Evolutionary conservation across 2,797 vertebrate species (phyloP), one percentile per base, ranked within the genome.

Genomic region (Hoplostethus atlanticus): DNA sequence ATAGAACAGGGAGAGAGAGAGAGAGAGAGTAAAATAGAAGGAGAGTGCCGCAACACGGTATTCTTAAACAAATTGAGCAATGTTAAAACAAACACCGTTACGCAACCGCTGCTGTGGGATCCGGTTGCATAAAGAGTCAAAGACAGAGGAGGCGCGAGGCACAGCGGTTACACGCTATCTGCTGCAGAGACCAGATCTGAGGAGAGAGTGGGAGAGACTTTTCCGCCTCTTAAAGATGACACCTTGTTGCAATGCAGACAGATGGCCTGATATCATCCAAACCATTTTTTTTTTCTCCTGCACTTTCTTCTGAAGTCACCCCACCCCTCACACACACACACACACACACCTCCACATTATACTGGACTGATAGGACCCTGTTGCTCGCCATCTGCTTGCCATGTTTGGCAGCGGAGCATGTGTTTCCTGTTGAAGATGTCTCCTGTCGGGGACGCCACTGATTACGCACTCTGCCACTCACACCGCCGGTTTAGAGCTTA

Each of bases 381-480:
- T 84, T 74, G 87, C 77, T 87, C 72, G 84, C 91, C 92, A 93
- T 93, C 92, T 94, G 93, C 72, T 90, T 68, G 64, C 82, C 80
- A 62, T 73, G 73, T 85, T 88, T 84, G 84, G 86, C 84, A 78
- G 51, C 16, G 13, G 67, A 71, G 60, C 70, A 67, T 68, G 50
- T 15, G 71, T 82, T 85, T 83, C 87, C 87, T 84, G 76, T 73
- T 67, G 52, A 59, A 79, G 64, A 78, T 71, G 34, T 75, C 76
- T 79, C 76, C 84, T 71, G 73, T 79, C 68, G 77, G 25, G 68
- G 66, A 77, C 77, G 70, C 78, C 68, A 64, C 51, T 58, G 59
- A 89, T 87, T 70, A 81, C 58, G 73, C 85, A 71, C 48, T 67
- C 64, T 53, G 59, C 76, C 62, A 21, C 31, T 55, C 52, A 51